A percentile compares a stretch with the other conserved stretches of the same genome.
phyloP scores from a whole-genome alignment of 2,113 vertebrate genomes.

The Tretioscincus oriximinensis region DNA sequence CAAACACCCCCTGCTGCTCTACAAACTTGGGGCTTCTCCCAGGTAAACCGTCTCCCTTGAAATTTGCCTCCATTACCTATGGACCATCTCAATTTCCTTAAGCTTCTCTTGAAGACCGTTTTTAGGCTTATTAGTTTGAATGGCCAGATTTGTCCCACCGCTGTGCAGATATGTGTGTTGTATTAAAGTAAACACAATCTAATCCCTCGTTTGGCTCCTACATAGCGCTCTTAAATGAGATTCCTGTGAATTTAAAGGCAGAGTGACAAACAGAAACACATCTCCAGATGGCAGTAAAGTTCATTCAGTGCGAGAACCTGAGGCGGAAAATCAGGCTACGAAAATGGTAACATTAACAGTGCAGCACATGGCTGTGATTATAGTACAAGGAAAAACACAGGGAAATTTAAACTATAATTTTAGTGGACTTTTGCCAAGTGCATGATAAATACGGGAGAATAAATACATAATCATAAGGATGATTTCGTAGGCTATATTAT shows the following conservation, averaged over 20 bases:
- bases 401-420: conserved; percentile 15
- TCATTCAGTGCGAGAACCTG: conserved; percentile 46
- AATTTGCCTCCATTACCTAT: not conserved
- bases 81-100: not conserved
- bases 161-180: not conserved
- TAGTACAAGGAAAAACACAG: not conserved
- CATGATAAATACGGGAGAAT: conserved; percentile 11
- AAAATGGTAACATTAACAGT: conserved; percentile 23
- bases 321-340: conserved; percentile 44
- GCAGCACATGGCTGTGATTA: conserved; percentile 22
- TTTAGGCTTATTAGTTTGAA: conserved; percentile 35
- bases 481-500: not conserved
- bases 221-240: conserved; percentile 26
- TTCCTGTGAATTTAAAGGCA: conserved; percentile 26
- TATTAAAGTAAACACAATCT: conserved; percentile 19
- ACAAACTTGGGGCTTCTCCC: not conserved
- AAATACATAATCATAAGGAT: not conserved
- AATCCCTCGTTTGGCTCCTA: conserved; percentile 23
- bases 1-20: not conserved
- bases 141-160: not conserved
- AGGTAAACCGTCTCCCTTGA: not conserved
- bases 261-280: conserved; percentile 47
- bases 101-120: conserved; percentile 10
- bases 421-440: conserved; percentile 2
- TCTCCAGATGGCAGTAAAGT: conserved; percentile 63